Evolutionary conservation across 2,888 invertebrate genomes (phyloP), one percentile per base, ranked within the genome.

Genomic region (Rhamphomyia laevipes): DNA sequence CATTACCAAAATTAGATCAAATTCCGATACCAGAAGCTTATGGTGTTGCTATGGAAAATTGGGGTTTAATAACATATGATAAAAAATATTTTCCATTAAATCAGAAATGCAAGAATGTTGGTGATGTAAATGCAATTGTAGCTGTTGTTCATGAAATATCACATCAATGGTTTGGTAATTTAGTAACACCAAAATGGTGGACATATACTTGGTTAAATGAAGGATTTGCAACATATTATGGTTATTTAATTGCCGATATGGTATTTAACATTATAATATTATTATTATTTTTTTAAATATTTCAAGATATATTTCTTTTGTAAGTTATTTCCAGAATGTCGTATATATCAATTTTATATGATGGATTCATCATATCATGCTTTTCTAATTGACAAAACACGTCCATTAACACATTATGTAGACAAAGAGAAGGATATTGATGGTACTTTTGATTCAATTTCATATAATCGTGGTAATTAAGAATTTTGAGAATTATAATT

Each of bases 11-110:
- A 70, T 77, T 88, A 57, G 93, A 94, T 65, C 86, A 92, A 83
- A 82, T 86, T 11, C 87, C 88, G 0, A 76, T 93, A 13, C 86
- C 90, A 2, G 84, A 87, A 58, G 90, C 90, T 61, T 76, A 79
- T 43, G 82, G 85, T 46, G 84, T 84, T 18, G 92, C 90, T 30
- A 93, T 93, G 92, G 92, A 94, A 65, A 94, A 93, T 64, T 93
- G 93, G 92, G 94, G 93, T n/a, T 68, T 93, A 10, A 83, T 92
- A 16, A 86, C 86, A 2, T 70, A 77, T 77, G 63, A 67, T 2
- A 67, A 69, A 54, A 1, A 59, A 18, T 59, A 56, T 46, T 54
- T 67, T 31, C 49, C 68, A 9, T 69, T 62, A 47, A 75, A 72
- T 44, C 74, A 75, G 59, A 63, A 72, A 43, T 53, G 55, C 15